Evolutionary conservation across 2,888 invertebrate species (phyloP).

Genomic region (Netelia virgata): DNA sequence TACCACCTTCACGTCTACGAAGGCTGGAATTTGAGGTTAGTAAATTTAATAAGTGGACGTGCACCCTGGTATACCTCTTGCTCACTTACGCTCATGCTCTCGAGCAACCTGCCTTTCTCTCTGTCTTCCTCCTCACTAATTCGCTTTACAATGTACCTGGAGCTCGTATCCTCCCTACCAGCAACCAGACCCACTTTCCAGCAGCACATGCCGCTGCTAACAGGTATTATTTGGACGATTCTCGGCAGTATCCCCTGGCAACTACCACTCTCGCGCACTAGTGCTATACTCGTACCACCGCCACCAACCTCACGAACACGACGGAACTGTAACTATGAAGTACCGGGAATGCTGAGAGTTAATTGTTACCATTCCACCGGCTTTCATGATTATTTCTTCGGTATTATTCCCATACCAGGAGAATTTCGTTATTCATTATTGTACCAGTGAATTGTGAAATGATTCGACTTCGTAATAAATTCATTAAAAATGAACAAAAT

Average conservation of each 20-base stretch:
- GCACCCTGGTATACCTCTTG: conserved; percentile 45
- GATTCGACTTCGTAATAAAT: background rate
- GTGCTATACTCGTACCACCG: conserved; percentile 12
- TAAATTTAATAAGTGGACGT: conserved; percentile 84
- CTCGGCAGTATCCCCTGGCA: conserved; percentile 56
- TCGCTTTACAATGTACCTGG: conserved; percentile 67
- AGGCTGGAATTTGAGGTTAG: conserved; percentile 81
- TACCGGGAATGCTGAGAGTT: conserved; percentile 48
- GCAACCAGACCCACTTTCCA: conserved; percentile 50
- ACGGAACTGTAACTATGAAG: conserved; percentile 11
- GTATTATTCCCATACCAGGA: background rate
- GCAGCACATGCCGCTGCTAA: conserved; percentile 66
- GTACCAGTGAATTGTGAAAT: background rate
- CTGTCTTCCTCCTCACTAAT: conserved; percentile 50
- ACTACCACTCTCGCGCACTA: conserved; percentile 13
- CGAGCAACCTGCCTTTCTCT: conserved; percentile 33
- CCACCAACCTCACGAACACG: conserved; percentile 13
- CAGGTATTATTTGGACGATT: conserved; percentile 70
- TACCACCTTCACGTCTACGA: conserved; percentile 63
- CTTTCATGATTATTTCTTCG: conserved; percentile 36
- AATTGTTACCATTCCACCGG: conserved; percentile 40
- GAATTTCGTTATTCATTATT: conserved; percentile 1
- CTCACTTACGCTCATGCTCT: conserved; percentile 52
- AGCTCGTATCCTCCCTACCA: conserved; percentile 27
- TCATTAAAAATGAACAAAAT: no score